Evolutionary conservation across 2,797 vertebrate species (phyloP).

Genomic region (Notolepis coatsorum): DNA sequence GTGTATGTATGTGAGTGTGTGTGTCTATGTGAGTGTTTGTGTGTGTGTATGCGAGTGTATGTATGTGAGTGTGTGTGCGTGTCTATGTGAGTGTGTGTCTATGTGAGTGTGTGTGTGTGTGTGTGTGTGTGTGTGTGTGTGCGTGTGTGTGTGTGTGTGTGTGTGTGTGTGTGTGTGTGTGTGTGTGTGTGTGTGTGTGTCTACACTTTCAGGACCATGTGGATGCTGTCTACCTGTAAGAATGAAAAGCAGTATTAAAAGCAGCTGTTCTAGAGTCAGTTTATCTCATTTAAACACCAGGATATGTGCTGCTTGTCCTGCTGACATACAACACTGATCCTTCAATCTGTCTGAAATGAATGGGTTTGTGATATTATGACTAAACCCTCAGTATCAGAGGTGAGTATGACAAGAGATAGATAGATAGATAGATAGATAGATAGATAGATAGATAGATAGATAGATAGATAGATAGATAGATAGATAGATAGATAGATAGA

Average conservation of each 20-base stretch:
- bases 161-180: too few relatives aligned
- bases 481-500: slow-evolving; percentile 36
- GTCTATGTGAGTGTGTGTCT: too few relatives aligned
- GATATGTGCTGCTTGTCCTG: not conserved
- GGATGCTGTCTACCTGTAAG: too few relatives aligned
- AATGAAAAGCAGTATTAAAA: too few relatives aligned
- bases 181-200: not conserved
- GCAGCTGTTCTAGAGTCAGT: slow-evolving; percentile 4
- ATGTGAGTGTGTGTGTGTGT: slow-evolving; percentile 1
- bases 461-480: not conserved
- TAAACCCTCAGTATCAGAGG: not conserved
- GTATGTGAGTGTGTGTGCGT: too few relatives aligned
- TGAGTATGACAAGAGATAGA: not conserved
- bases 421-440: not conserved
- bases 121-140: not conserved
- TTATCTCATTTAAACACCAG: slow-evolving; percentile 34
- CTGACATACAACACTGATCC: too few relatives aligned
- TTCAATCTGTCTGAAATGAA: not conserved
- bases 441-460: not conserved
- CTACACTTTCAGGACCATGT: not conserved
- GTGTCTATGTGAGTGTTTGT: not conserved
- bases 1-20: not conserved
- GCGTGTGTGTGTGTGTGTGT: too few relatives aligned
- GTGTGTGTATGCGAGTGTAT: too few relatives aligned
- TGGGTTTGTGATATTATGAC: not conserved